Conservation (phyloP, 2,797 vertebrate species). For the Otolemur crassicaudatus region DNA sequence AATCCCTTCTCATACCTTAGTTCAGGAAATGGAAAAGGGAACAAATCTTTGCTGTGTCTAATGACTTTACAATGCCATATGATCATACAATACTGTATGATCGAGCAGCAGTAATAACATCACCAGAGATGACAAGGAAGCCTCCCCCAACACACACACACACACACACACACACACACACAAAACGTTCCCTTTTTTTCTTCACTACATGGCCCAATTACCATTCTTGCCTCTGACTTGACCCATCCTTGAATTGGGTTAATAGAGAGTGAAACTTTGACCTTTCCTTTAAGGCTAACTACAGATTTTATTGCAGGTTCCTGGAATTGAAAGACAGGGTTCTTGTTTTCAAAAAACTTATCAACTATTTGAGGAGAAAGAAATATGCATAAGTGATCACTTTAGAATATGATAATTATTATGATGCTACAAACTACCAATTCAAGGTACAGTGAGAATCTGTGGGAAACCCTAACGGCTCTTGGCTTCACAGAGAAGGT, state of each 20-base stretch:
- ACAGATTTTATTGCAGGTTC: neutral
- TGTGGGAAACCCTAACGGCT: neutral
- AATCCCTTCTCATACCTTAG: neutral
- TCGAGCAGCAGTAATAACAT: neutral
- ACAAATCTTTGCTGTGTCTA: neutral
- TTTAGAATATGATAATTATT: neutral
- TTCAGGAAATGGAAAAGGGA: slow-evolving; percentile 21
- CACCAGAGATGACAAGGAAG: neutral
- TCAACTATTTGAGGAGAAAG: neutral
- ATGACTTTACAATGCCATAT: neutral
- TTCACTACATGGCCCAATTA: neutral
- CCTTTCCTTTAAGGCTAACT: neutral
- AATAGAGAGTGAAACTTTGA: neutral
- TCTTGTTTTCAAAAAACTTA: neutral
- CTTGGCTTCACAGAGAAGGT: neutral
- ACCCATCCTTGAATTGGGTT: neutral
- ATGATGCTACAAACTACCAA: neutral
- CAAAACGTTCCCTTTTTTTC: neutral
- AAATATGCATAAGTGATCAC: neutral
- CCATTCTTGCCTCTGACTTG: neutral
- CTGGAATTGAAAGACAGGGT: neutral
- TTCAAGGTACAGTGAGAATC: neutral
- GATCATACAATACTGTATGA: neutral
- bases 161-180: too few relatives aligned
- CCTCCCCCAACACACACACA: too few relatives aligned